These are phyloP conservation scores for Forpus xanthops DNA, from an alignment of 2,797 vertebrate genomes.

Conservation along the genomic window DNA sequence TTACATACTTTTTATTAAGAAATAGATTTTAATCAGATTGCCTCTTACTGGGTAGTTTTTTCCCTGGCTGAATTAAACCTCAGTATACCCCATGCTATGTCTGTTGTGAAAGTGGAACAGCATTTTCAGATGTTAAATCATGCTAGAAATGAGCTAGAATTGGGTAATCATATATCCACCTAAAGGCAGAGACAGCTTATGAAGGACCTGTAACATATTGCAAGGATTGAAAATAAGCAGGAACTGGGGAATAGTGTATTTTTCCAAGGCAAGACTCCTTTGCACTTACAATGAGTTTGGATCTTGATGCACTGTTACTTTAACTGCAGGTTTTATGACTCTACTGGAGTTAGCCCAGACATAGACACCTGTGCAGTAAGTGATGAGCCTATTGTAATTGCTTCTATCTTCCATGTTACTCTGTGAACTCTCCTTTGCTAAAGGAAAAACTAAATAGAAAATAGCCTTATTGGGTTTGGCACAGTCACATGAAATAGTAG, in stretches of 20 bases:
- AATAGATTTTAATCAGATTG: not conserved
- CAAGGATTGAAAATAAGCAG: not conserved
- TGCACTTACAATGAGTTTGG: fast-evolving
- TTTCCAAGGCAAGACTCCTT: not conserved
- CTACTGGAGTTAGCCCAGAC: not conserved
- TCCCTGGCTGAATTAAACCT: not conserved
- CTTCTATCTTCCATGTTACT: not conserved
- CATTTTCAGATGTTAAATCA: not conserved
- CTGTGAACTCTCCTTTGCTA: not conserved
- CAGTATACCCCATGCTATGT: fast-evolving
- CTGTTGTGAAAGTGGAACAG: not conserved
- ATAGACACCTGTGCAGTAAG: not conserved
- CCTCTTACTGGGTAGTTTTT: not conserved
- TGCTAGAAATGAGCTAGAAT: not conserved
- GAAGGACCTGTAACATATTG: not conserved
- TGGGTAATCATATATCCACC: not conserved
- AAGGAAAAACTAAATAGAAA: not conserved
- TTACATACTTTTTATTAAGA: not conserved
- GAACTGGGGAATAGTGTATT: not conserved
- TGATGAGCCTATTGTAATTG: not conserved
- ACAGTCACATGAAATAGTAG: not conserved
- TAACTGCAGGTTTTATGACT: not conserved
- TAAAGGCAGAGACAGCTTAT: not conserved
- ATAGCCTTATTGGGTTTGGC: conserved; percentile 7
- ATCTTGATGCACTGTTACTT: not conserved